phyloP scores from a whole-genome alignment of 2,797 vertebrate species.

The Premnoplex brunnescens region DNA sequence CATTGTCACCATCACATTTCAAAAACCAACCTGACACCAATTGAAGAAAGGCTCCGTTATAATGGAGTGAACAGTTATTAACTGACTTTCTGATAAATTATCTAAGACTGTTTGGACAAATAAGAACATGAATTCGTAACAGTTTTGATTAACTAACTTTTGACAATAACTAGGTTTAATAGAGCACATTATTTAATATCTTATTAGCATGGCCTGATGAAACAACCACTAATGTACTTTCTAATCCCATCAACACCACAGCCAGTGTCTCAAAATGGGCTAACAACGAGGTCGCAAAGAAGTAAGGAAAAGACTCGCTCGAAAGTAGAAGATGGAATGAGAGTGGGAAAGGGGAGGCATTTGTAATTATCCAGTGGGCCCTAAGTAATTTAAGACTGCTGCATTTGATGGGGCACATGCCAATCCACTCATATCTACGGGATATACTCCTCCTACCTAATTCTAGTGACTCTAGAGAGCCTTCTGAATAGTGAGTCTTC shows the following conservation, averaged over 20 bases:
- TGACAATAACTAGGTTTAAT: conserved; percentile 20
- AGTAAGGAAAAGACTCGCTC: neutral
- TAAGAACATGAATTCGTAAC: neutral
- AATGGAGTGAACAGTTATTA: neutral
- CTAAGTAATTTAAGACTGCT: neutral
- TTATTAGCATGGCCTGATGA: conserved; percentile 22
- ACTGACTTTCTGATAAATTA: neutral
- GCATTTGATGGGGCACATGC: neutral
- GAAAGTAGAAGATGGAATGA: neutral
- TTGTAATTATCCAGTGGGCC: neutral
- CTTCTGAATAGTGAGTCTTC: neutral
- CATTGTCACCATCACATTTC: neutral
- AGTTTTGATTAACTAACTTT: conserved; percentile 24
- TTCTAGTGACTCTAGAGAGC: neutral
- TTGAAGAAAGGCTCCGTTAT: neutral
- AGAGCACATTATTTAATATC: conserved; percentile 21
- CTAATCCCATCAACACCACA: conserved; percentile 7
- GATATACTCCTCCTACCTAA: neutral
- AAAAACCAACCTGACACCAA: neutral
- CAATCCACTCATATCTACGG: neutral
- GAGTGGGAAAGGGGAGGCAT: neutral
- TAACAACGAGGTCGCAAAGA: neutral
- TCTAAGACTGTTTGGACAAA: neutral
- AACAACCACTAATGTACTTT: conserved; percentile 11
- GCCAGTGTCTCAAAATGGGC: neutral